These are phyloP conservation scores for Drosophila subquinaria DNA, from an alignment of 2,888 invertebrate genomes.

Conservation along the genomic window DNA sequence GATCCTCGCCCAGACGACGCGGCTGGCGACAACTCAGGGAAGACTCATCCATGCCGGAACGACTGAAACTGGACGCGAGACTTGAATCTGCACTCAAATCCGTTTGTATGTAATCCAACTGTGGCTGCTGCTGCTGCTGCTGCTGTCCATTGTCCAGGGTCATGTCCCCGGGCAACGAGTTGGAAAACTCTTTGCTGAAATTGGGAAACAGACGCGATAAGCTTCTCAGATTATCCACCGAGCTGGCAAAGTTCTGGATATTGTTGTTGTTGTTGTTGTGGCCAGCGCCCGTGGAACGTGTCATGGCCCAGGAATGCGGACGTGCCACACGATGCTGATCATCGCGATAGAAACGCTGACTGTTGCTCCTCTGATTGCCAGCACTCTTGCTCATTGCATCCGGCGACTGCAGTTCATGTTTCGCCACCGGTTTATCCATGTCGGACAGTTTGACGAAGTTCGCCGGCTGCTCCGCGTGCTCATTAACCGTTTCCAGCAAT, in stretches of 20 bases:
- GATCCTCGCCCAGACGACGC: slow-evolving; percentile 92
- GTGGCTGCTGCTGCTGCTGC: slow-evolving; percentile 48
- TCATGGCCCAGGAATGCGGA: slow-evolving; percentile 87
- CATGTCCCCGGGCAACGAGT: slow-evolving; percentile 85
- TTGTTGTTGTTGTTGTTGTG: slow-evolving; percentile 65
- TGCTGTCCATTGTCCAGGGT: slow-evolving; percentile 71
- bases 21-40: slow-evolving; percentile 86
- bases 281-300: slow-evolving; percentile 87
- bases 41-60: slow-evolving; percentile 87
- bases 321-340: slow-evolving; percentile 83
- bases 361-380: slow-evolving; percentile 81
- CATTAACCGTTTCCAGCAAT: slow-evolving; percentile 85
- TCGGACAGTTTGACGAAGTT: slow-evolving; percentile 92
- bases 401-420: slow-evolving; percentile 86
- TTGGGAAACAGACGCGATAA: slow-evolving; percentile 89
- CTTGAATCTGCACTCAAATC: slow-evolving; percentile 87
- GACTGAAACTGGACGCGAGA: slow-evolving; percentile 87
- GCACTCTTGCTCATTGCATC: slow-evolving; percentile 84
- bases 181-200: slow-evolving; percentile 86
- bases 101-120: slow-evolving; percentile 86
- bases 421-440: slow-evolving; percentile 89
- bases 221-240: slow-evolving; percentile 87
- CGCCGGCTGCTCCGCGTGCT: slow-evolving; percentile 76
- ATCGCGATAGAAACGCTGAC: slow-evolving; percentile 83
- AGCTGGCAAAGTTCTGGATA: slow-evolving; percentile 86